These are phyloP conservation scores for Apamea epomidion DNA, from an alignment of 2,888 invertebrate species.

Conservation along the genomic window DNA sequence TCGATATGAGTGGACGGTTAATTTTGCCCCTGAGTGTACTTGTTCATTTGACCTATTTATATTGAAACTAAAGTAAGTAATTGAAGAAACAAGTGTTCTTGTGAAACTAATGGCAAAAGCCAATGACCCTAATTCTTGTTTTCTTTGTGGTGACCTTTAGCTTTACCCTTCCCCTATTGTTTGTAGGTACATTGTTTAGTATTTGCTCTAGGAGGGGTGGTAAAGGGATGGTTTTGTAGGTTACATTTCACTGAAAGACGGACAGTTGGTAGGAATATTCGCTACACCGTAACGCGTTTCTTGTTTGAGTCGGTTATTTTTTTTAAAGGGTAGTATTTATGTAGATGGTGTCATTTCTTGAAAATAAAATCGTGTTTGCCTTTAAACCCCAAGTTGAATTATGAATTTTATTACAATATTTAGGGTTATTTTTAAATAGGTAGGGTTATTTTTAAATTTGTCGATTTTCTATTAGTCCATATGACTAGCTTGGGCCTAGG, in stretches of 20 bases:
- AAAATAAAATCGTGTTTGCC: background rate
- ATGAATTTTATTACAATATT: background rate
- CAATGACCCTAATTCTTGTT: conserved; percentile 30
- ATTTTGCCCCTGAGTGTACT: no score
- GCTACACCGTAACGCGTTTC: background rate
- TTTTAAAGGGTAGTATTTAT: conserved; percentile 3
- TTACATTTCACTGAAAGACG: conserved; percentile 3
- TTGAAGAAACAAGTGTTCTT: conserved; percentile 1
- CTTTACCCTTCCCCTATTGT: conserved; percentile 36
- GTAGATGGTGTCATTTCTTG: conserved; percentile 1
- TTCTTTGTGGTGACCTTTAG: conserved; percentile 49
- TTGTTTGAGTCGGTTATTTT: conserved; percentile 10
- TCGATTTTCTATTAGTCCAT: background rate
- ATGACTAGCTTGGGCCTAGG: no score
- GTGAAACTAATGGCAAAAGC: conserved; percentile 31
- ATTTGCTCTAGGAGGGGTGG: conserved; percentile 31
- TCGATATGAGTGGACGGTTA: no score
- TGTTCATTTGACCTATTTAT: background rate
- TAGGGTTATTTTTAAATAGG: background rate
- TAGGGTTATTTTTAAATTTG: background rate
- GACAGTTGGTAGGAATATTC: conserved; percentile 9
- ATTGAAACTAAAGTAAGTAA: background rate
- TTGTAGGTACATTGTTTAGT: conserved; percentile 34
- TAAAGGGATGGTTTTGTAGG: conserved; percentile 39
- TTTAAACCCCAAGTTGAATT: background rate